Evolutionary conservation across 1,140 invertebrate species (phyloP), one percentile per base, ranked within the genome.

Genomic region (Metaphire vulgaris): DNA sequence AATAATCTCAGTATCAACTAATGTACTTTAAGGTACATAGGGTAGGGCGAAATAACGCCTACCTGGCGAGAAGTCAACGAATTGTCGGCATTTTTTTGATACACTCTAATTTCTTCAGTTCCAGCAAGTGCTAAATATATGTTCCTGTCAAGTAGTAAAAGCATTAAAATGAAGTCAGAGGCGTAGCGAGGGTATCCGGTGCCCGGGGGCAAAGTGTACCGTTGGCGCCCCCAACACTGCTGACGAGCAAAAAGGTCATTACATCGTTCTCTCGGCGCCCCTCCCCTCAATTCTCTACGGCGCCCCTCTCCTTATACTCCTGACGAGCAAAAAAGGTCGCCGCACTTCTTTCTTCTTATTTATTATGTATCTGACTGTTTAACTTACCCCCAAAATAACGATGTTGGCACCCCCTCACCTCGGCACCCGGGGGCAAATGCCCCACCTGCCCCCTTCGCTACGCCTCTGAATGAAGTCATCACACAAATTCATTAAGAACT

Each of bases 11-110:
- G n/a, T n/a, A n/a, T n/a, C n/a, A n/a, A n/a, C n/a, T n/a, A n/a
- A n/a, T n/a, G n/a, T n/a, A n/a, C n/a, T n/a, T n/a, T n/a, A n/a
- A n/a, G n/a, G n/a, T n/a, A n/a, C n/a, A n/a, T n/a, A n/a, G n/a
- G n/a, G n/a, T 31, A 56, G 29, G 26, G 16, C 28, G 15, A n/a
- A 30, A 16, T 15, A 30, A 16, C 21, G 41, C 33, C n/a, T 75
- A 80, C 79, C 78, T 78, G 78, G 16, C 74, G 66, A 29, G 77
- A 41, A 14, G 66, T 66, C 16, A 80, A 31, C 1, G 77, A 74
- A 32, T 75, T 72, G 68, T 79, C 77, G 33, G 56, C 64, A n/a
- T 77, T 70, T 33, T 77, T 41, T 69, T 72, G 74, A 75, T 75
- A 80, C 12, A 79, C 77, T 56, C 77, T 76, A 21, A 79, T 33